A percentile compares a stretch with the other conserved stretches of the same genome.
Evolutionary conservation across 2,113 vertebrate genomes (phyloP).

Genomic region (Pachycephala philippinensis): DNA sequence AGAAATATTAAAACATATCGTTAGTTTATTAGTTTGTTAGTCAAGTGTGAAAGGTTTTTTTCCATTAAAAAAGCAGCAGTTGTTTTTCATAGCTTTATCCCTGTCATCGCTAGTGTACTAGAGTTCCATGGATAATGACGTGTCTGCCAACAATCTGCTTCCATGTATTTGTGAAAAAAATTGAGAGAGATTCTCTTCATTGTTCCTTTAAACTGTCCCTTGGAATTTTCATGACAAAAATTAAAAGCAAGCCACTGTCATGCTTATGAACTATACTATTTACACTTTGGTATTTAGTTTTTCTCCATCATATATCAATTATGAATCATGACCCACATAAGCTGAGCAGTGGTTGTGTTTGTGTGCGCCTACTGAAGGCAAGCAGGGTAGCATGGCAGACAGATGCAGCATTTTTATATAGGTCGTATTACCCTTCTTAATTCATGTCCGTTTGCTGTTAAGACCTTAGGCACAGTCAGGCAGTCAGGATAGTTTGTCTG

Average conservation of each 20-base stretch:
- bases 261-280: background rate
- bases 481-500: conserved; percentile 51
- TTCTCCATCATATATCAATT: background rate
- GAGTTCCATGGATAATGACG: background rate
- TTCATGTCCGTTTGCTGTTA: conserved; percentile 53
- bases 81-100: background rate
- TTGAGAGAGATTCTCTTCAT: background rate
- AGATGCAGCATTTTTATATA: conserved; percentile 30
- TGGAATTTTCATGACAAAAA: background rate
- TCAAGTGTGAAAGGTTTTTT: background rate
- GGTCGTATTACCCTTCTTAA: conserved; percentile 45
- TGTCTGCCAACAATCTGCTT: background rate
- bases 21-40: background rate
- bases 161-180: background rate
- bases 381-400: background rate
- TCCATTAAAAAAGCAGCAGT: background rate
- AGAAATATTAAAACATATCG: background rate
- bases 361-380: background rate
- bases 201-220: background rate
- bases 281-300: background rate
- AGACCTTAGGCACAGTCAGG: conserved; percentile 46
- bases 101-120: background rate
- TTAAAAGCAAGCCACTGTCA: background rate
- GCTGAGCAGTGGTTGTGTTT: background rate
- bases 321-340: background rate